Conservation (phyloP, 2,888 invertebrate species). For the Cataglyphis rosenhaueri region DNA sequence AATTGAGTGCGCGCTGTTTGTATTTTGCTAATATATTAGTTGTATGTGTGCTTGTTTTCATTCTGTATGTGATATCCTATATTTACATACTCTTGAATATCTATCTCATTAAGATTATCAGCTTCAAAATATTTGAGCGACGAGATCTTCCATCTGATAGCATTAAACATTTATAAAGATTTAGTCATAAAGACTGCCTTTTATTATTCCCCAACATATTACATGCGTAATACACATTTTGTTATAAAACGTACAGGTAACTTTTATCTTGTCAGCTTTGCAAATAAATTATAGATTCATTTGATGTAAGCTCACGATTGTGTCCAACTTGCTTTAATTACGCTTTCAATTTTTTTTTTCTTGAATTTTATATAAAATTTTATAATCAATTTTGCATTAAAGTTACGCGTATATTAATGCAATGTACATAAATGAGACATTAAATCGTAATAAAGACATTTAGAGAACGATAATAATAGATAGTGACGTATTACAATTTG, state of each 20-base stretch:
- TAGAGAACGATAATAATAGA: conserved; percentile 7
- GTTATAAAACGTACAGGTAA: conserved; percentile 34
- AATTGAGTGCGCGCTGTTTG: background rate
- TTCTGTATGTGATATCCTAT: background rate
- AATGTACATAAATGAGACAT: background rate
- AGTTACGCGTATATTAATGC: background rate
- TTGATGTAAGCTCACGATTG: conserved; percentile 53
- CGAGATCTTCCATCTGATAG: conserved; percentile 53
- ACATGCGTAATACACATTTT: conserved; percentile 55
- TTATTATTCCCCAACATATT: conserved; percentile 46
- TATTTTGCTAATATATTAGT: background rate
- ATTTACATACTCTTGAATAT: conserved; percentile 4
- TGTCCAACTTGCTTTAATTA: background rate
- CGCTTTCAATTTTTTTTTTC: background rate
- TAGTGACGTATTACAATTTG: background rate
- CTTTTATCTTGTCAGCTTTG: conserved; percentile 40
- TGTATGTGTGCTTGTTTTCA: background rate
- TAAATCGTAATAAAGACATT: conserved; percentile 25
- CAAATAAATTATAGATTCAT: conserved; percentile 63
- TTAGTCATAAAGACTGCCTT: conserved; percentile 46
- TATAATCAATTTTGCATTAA: background rate
- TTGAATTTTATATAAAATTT: background rate
- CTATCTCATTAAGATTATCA: conserved; percentile 55
- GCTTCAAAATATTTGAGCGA: conserved; percentile 45
- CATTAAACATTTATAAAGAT: conserved; percentile 41